Conservation (phyloP, 2,888 invertebrate genomes). For the Augiades crinisus region DNA sequence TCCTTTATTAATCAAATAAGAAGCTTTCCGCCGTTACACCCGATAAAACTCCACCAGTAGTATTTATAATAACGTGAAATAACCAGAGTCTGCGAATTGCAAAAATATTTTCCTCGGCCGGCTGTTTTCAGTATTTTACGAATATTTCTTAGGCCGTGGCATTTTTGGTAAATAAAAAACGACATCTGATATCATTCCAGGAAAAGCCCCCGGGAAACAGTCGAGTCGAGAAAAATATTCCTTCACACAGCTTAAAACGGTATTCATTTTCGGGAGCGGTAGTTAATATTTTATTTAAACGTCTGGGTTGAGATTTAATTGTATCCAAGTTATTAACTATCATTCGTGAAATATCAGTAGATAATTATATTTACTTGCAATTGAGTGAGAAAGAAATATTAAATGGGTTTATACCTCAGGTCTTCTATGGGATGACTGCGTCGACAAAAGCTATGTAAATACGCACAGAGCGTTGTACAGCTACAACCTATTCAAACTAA, state of each 20-base stretch:
- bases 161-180: constrained; percentile 3
- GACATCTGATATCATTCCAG: neutral
- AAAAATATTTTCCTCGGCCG: neutral
- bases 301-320: no score
- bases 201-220: neutral
- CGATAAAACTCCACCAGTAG: neutral
- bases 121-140: neutral
- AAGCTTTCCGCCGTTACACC: neutral
- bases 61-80: neutral
- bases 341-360: no score
- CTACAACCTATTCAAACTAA: constrained; percentile 5
- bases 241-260: no score
- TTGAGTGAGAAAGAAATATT: no score
- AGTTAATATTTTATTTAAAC: no score
- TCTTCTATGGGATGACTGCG: neutral
- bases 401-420: neutral
- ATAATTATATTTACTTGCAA: no score
- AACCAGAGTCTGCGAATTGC: neutral
- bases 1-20: neutral
- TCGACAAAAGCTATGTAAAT: neutral
- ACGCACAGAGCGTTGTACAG: neutral
- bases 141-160: neutral
- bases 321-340: no score
- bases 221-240: neutral
- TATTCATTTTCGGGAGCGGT: no score